phyloP scores from a whole-genome alignment of 1,140 invertebrate genomes.

The Lutraria rhynchaena region DNA sequence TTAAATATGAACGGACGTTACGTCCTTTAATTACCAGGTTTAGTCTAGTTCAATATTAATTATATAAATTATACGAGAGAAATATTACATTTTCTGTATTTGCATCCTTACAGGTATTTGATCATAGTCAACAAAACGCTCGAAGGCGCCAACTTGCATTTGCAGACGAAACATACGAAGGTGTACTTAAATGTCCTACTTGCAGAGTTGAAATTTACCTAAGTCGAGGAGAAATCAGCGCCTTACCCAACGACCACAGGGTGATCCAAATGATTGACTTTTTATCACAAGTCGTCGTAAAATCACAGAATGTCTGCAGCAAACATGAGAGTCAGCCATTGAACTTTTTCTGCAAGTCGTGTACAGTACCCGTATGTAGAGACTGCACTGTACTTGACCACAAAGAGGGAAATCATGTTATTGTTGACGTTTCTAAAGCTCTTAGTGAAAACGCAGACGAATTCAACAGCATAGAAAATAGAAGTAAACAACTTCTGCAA shows the following conservation, averaged over 20 bases:
- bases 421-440: conserved; percentile 75
- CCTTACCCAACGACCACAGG: conserved; percentile 76
- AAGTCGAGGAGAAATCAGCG: conserved; percentile 69
- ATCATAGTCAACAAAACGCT: conserved; percentile 70
- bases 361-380: conserved; percentile 75
- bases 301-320: conserved; percentile 74
- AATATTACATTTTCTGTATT: no score
- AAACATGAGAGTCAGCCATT: conserved; percentile 78
- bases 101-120: conserved; percentile 64
- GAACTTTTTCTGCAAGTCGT: conserved; percentile 80
- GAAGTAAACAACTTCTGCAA: conserved; percentile 70
- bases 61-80: no score
- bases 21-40: no score
- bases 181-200: conserved; percentile 77
- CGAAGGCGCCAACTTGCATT: conserved; percentile 62
- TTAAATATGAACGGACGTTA: no score
- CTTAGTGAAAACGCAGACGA: conserved; percentile 71
- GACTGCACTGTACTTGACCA: conserved; percentile 80
- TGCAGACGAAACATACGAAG: conserved; percentile 71
- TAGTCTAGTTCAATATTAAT: no score
- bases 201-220: conserved; percentile 77
- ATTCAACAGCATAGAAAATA: conserved; percentile 73
- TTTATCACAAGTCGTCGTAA: conserved; percentile 69
- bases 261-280: conserved; percentile 80
- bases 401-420: conserved; percentile 77